Conservation (phyloP, 2,888 invertebrate species). For the Spilarctia lutea region DNA sequence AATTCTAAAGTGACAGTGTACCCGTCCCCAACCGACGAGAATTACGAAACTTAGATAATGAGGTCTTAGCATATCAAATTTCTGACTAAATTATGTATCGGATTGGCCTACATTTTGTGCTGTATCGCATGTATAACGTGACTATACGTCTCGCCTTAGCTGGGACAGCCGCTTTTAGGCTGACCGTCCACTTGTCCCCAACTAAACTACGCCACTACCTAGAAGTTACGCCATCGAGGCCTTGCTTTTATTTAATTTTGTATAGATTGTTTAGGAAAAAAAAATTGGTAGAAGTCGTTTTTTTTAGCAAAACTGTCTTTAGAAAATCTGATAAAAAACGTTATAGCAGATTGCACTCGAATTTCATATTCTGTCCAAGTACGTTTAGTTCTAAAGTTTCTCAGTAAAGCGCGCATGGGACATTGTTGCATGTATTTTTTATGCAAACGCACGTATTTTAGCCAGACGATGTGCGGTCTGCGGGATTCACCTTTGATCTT, state of each 20-base stretch:
- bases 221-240: too few relatives aligned
- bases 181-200: too few relatives aligned
- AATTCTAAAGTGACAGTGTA: constrained; percentile 12
- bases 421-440: constrained; percentile 20
- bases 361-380: neutral
- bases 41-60: constrained; percentile 10
- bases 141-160: too few relatives aligned
- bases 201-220: too few relatives aligned
- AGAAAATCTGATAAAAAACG: too few relatives aligned
- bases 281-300: too few relatives aligned
- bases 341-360: neutral
- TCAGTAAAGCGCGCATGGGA: constrained; percentile 1
- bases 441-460: constrained; percentile 37
- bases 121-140: neutral
- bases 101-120: neutral
- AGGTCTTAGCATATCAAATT: neutral
- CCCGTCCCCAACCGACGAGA: constrained; percentile 1
- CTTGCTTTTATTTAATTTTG: too few relatives aligned
- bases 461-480: constrained; percentile 18
- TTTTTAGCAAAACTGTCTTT: too few relatives aligned
- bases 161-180: too few relatives aligned
- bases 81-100: constrained; percentile 1
- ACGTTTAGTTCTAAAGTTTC: neutral
- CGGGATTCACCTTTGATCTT: constrained; percentile 3
- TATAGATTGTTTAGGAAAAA: too few relatives aligned